Percentiles rank a stretch among this genome's conserved stretches.
Conservation (phyloP, 2,797 vertebrate species). For the Gymnoscopelus braueri region DNA sequence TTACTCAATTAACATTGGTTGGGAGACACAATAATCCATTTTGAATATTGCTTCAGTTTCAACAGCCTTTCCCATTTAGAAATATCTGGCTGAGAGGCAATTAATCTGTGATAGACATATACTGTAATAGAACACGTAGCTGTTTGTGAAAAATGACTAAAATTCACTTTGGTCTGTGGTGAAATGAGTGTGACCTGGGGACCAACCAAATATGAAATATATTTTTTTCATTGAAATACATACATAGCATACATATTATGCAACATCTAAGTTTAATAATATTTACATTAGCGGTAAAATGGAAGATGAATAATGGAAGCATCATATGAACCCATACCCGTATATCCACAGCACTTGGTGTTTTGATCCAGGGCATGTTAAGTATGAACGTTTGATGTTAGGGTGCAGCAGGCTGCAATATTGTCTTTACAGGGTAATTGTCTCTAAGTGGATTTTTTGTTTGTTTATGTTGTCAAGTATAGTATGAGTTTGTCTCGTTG, state of each 20-base stretch:
- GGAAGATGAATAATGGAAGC: slow-evolving; percentile 3
- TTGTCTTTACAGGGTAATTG: background rate
- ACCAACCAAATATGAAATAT: too few species aligned
- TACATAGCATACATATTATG: too few species aligned
- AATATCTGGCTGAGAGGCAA: too few species aligned
- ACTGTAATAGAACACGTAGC: too few species aligned
- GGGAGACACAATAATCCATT: background rate
- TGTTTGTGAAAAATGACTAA: too few species aligned
- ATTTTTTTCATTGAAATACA: too few species aligned
- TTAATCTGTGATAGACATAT: too few species aligned
- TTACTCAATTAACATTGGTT: background rate
- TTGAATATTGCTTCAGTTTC: background rate
- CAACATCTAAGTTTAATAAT: too few species aligned
- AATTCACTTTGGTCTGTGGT: too few species aligned
- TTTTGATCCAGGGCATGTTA: background rate
- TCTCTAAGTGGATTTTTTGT: background rate
- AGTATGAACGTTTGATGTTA: background rate
- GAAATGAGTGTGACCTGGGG: too few species aligned
- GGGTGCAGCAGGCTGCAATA: background rate
- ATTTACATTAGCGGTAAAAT: background rate
- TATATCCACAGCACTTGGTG: background rate
- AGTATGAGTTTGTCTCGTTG: slow-evolving; percentile 13
- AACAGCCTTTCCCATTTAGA: too few species aligned
- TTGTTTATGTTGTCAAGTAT: background rate
- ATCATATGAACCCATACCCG: background rate